Conservation (phyloP, 2,888 invertebrate genomes). For the Dryobotodes eremita region DNA sequence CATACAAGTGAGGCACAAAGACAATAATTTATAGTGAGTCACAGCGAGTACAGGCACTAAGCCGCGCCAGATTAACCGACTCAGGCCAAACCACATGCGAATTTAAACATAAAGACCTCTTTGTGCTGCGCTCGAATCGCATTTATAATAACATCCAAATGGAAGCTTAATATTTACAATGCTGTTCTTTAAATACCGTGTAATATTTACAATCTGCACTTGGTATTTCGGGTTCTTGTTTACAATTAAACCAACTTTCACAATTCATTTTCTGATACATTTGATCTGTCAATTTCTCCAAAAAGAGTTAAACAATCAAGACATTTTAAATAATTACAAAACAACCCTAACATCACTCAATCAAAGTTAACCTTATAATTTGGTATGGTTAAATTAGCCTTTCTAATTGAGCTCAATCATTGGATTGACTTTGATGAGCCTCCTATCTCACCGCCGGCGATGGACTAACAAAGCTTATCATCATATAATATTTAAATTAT, state of each 20-base stretch:
- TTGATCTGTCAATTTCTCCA: neutral
- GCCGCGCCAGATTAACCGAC: slow-evolving; percentile 80
- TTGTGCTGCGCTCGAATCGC: slow-evolving; percentile 70
- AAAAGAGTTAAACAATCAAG: neutral
- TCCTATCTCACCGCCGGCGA: slow-evolving; percentile 31
- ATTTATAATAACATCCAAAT: slow-evolving; percentile 70
- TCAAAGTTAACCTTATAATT: slow-evolving; percentile 34
- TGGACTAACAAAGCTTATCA: slow-evolving; percentile 42
- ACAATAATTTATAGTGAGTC: slow-evolving; percentile 84
- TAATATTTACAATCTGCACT: slow-evolving; percentile 49
- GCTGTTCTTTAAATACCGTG: slow-evolving; percentile 33
- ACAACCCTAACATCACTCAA: slow-evolving; percentile 15
- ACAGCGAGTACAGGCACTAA: slow-evolving; percentile 78
- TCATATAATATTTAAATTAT: slow-evolving; percentile 33
- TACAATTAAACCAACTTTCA: slow-evolving; percentile 12
- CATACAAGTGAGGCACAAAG: slow-evolving; percentile 80
- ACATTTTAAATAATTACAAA: neutral
- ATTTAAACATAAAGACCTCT: slow-evolving; percentile 76
- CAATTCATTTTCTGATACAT: neutral
- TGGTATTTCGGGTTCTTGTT: slow-evolving; percentile 14
- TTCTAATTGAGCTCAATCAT: slow-evolving; percentile 51
- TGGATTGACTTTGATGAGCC: slow-evolving; percentile 50
- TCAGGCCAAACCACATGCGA: slow-evolving; percentile 79
- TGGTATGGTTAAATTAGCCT: slow-evolving; percentile 46
- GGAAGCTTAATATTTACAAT: slow-evolving; percentile 51